Conservation (phyloP, 2,888 invertebrate genomes). For the Rotaria macrura region DNA sequence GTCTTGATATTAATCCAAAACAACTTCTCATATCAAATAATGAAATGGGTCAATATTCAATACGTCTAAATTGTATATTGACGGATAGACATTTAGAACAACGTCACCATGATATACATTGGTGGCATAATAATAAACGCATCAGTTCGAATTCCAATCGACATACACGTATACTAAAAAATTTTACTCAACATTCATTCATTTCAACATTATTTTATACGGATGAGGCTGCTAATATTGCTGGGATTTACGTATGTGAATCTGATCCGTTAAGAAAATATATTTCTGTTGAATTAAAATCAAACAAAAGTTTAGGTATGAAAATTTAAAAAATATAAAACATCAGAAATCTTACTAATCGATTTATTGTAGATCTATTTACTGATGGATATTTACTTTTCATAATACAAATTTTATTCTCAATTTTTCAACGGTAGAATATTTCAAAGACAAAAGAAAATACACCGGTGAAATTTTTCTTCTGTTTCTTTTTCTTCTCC, state of each 20-base stretch:
- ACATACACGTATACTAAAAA: not conserved
- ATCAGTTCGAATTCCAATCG: not conserved
- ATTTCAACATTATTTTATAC: not conserved
- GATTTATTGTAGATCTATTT: not conserved
- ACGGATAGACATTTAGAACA: not conserved
- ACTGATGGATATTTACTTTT: not conserved
- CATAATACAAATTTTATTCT: not conserved
- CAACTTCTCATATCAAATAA: not conserved
- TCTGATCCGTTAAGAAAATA: not conserved
- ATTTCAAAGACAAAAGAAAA: not conserved
- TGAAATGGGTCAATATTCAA: not conserved
- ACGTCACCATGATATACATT: not conserved
- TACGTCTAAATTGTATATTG: not conserved
- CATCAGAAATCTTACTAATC: not conserved
- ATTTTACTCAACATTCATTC: not conserved
- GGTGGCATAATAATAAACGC: conserved; percentile 11
- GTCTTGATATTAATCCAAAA: not conserved
- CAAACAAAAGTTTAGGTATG: not conserved
- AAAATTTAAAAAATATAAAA: not conserved
- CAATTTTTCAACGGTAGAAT: not conserved
- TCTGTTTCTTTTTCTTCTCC: not conserved
- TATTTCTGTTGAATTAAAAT: not conserved
- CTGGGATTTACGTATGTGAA: conserved; percentile 1
- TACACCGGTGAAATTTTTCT: not conserved
- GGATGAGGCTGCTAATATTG: not conserved